Evolutionary conservation across 2,888 invertebrate species (phyloP), one percentile per base, ranked within the genome.

Genomic region (Carcina quercana): DNA sequence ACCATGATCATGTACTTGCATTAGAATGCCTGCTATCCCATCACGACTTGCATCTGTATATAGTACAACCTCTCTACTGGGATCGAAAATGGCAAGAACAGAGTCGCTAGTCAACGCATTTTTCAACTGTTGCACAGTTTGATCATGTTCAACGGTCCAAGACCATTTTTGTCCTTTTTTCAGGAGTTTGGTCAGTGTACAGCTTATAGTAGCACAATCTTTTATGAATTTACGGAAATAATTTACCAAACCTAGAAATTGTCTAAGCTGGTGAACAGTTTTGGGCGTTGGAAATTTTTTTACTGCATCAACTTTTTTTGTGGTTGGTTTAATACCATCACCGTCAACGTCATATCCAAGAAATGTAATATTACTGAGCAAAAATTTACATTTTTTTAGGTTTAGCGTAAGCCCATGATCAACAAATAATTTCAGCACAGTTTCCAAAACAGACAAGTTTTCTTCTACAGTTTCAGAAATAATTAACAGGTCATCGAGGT

Each of bases 241-340:
- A 24, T 25, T 35, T 3, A 32, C 28, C 2, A 62, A 28, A 1
- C 58, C 59, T 3, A 60, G 13, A 31, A 59, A 60, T 26, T 53
- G 49, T 17, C 50, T 38, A 1, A 59, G 13, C 32, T 56, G 42
- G 34, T 56, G 53, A 2, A 38, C 30, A 6, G 22, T 34, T 15
- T 38, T 45, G 1, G 42, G 42, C 3, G 8, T 19, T 6, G 37
- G 38, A 17, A 25, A 38, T 1, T 22, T n/a, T 24, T 34, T 13
- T 6, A 40, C 17, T 5, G 40, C 38, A 15, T 31, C 13, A 4
- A 35, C 13, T 12, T 41, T 40, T 5, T 13, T 24, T 21, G 14
- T 6, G 8, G 25, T 29, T 6, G 38, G 40, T n/a, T 19, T 27
- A 2, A 43, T 17, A 4, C 35, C 30, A 6, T 15, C 27, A 1